Conservation (phyloP, 2,888 invertebrate genomes). For the Pseudococcus viburni region DNA sequence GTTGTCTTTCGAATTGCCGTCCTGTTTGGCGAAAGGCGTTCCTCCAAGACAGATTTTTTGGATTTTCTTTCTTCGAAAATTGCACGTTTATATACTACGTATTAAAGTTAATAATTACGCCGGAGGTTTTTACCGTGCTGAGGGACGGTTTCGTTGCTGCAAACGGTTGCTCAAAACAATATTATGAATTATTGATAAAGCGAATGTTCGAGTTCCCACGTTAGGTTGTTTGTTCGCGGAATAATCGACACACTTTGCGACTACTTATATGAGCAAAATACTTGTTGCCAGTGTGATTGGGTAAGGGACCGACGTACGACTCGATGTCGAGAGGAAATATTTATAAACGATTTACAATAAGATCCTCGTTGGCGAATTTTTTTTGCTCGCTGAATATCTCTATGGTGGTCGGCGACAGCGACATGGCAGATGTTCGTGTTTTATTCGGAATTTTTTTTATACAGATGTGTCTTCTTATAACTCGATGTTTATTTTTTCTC, state of each 20-base stretch:
- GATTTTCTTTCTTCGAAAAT: not conserved
- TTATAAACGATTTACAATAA: not conserved
- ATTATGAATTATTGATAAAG: conserved; percentile 56
- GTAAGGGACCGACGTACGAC: not conserved
- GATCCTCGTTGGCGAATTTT: not conserved
- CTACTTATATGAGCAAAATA: not conserved
- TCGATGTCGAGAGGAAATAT: not conserved
- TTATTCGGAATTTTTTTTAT: not conserved
- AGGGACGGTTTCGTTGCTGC: not conserved
- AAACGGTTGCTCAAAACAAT: conserved; percentile 54
- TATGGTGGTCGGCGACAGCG: not conserved
- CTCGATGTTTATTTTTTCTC: not conserved
- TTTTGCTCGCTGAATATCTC: not conserved
- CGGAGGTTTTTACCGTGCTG: not conserved
- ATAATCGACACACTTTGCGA: conserved; percentile 52
- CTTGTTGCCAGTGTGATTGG: not conserved
- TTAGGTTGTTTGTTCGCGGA: conserved; percentile 33
- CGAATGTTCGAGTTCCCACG: conserved; percentile 54
- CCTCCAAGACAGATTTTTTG: not conserved
- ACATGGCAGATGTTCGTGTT: not conserved
- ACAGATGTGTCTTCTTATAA: not conserved
- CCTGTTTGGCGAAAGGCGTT: not conserved
- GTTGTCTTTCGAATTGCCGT: too few relatives aligned
- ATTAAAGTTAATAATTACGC: not conserved
- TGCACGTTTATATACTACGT: not conserved